Evolutionary conservation across 2,797 vertebrate species (phyloP).

Genomic region (Silurus lanzhouensis): DNA sequence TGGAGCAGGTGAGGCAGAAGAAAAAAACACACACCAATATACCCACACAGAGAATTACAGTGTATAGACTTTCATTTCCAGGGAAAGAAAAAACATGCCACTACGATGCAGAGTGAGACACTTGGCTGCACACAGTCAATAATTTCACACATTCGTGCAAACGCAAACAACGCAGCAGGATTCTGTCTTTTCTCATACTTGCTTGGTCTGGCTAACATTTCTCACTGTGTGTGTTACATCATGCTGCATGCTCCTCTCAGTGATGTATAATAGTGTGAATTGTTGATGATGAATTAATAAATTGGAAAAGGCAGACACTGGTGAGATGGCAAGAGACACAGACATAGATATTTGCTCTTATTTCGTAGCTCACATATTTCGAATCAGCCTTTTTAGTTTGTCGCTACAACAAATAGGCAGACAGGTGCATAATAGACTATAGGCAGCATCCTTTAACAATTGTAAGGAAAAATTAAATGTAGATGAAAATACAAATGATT

Average conservation of each 20-base stretch:
- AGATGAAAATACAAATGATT: background rate
- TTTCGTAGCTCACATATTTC: background rate
- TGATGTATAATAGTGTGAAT: slow-evolving; percentile 2
- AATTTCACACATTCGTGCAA: slow-evolving; percentile 33
- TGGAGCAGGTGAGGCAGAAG: slow-evolving; percentile 75
- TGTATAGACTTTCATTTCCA: slow-evolving; percentile 10
- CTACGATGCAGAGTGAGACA: slow-evolving; percentile 48
- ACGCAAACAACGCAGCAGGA: slow-evolving; percentile 60
- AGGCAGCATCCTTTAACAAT: background rate
- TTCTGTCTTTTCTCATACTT: slow-evolving; percentile 26
- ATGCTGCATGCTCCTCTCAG: slow-evolving; percentile 10
- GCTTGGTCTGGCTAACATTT: slow-evolving; percentile 12
- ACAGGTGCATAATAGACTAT: background rate
- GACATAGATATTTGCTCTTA: background rate
- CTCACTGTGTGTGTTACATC: slow-evolving; percentile 37
- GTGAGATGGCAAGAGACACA: background rate
- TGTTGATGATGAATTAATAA: slow-evolving; percentile 19
- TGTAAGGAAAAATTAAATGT: background rate
- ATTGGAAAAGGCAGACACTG: slow-evolving; percentile 1
- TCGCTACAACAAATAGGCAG: background rate
- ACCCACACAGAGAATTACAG: slow-evolving; percentile 41
- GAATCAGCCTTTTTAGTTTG: background rate
- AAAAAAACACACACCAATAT: slow-evolving; percentile 38
- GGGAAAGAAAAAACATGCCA: background rate
- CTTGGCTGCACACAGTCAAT: slow-evolving; percentile 13